These are phyloP conservation scores for Discoglossus pictus DNA, from an alignment of 2,797 vertebrate species.

Conservation along the genomic window DNA sequence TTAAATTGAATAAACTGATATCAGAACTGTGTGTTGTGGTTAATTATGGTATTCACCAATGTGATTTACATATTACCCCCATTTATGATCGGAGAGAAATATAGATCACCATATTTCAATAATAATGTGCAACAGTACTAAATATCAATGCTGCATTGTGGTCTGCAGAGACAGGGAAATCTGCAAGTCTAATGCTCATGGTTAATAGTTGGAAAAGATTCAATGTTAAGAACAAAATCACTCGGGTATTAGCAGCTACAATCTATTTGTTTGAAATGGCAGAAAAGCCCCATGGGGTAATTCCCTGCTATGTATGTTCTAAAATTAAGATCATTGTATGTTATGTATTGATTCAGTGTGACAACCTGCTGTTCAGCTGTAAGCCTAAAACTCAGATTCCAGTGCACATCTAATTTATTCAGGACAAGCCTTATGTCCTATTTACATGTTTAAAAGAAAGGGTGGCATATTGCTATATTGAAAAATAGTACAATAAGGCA, in stretches of 20 bases:
- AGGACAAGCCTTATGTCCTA: slow-evolving; percentile 14
- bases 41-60: no score
- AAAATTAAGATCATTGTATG: slow-evolving; percentile 43
- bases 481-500: neutral
- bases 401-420: slow-evolving; percentile 8
- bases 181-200: slow-evolving; percentile 33
- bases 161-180: slow-evolving; percentile 20
- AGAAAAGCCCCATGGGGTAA: slow-evolving; percentile 37
- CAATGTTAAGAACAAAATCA: slow-evolving; percentile 37
- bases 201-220: slow-evolving; percentile 39
- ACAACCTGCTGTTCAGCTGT: slow-evolving; percentile 46
- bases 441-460: slow-evolving; percentile 14
- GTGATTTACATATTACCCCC: no score
- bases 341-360: slow-evolving; percentile 36
- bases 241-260: slow-evolving; percentile 35
- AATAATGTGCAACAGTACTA: neutral
- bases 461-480: neutral
- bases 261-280: slow-evolving; percentile 42
- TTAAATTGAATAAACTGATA: no score
- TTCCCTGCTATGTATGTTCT: slow-evolving; percentile 30
- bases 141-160: slow-evolving; percentile 19
- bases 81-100: no score
- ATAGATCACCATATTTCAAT: neutral
- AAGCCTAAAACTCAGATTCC: slow-evolving; percentile 18
- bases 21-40: no score